These are phyloP conservation scores for Drosophila biarmipes DNA, from an alignment of 1,140 invertebrate genomes.

Conservation along the genomic window DNA sequence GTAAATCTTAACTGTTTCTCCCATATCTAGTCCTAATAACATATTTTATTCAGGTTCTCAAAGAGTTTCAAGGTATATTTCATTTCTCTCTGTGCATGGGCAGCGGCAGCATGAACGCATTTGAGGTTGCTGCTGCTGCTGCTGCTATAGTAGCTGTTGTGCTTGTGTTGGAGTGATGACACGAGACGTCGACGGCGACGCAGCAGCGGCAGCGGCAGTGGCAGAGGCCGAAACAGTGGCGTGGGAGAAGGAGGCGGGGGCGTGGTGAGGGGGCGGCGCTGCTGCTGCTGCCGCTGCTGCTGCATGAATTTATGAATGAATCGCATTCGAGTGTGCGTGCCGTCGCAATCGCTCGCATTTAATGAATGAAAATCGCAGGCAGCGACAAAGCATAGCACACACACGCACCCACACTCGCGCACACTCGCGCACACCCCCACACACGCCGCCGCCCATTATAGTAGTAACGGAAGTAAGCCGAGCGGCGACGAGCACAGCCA, in stretches of 20 bases:
- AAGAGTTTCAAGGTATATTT: background rate
- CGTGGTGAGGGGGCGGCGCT: conserved; percentile 13
- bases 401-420: conserved; percentile 36
- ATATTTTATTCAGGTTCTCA: background rate
- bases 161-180: conserved; percentile 53
- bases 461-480: conserved; percentile 75
- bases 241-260: conserved; percentile 13
- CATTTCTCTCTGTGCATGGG: conserved; percentile 24
- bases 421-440: conserved; percentile 19
- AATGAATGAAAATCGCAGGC: conserved; percentile 79
- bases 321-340: conserved; percentile 55
- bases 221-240: conserved; percentile 6
- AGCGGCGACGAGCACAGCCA: conserved; percentile 35
- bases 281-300: conserved; percentile 49
- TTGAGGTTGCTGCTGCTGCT: conserved; percentile 26
- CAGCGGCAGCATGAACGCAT: conserved; percentile 47
- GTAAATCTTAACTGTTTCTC: too few relatives aligned
- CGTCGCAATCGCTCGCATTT: conserved; percentile 59
- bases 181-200: conserved; percentile 44
- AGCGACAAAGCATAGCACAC: conserved; percentile 64
- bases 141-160: conserved; percentile 5
- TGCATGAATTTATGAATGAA: conserved; percentile 82
- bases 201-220: conserved; percentile 8
- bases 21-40: too few relatives aligned
- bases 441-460: conserved; percentile 29